Base-by-base conservation (phyloP, 2,888 invertebrate genomes). In the Lycia hirtaria region DNA sequence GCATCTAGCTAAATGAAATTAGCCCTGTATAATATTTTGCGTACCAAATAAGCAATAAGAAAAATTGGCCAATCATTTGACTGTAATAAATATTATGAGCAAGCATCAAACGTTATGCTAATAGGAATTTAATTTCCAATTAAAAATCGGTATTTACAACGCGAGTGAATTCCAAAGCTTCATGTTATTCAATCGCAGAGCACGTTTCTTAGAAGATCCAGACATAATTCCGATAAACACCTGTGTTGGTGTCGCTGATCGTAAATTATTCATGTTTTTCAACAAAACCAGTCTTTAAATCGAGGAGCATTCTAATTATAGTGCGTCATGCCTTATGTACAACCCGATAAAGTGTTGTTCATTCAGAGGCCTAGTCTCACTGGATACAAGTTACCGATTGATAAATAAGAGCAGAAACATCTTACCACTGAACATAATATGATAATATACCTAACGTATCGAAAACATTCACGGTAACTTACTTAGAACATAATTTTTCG, bases 241-340 rank as follows among this genome's bases (percentile, higher is more conserved):
- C 80, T 83, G 82, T 60, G 62, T 59, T 47, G 37, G 53, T 58
- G 61, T 56, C 48, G 47, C 45, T 45, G 61, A 62, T 73, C 69
- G 56, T 81, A 78, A 80, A 76, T 76, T 72, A 75, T 48, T 73
- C 57, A 43, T 73, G 72, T 77, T 79, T 78, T 69, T 60, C 56
- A 62, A 64, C 69, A 56, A 72, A 72, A 71, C 63, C 37, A 49
- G 60, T 66, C 54, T 38, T 70, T 44, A 69, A 72, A 58, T 60
- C 55, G 49, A 65, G 38, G 33, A 61, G 60, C 60, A 65, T 62
- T 60, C 64, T 67, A 63, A 62, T 64, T 62, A 54, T 4, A 33
- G 14, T 10, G 5, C 9, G 10, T 14, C 20, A 76, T 12, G 20
- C 3, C 14, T 32, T n/a, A 14, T n/a, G n/a, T n/a, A n/a, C n/a